These are phyloP conservation scores for Trinorchestia longiramus DNA, from an alignment of 1,140 invertebrate genomes.

Conservation along the genomic window DNA sequence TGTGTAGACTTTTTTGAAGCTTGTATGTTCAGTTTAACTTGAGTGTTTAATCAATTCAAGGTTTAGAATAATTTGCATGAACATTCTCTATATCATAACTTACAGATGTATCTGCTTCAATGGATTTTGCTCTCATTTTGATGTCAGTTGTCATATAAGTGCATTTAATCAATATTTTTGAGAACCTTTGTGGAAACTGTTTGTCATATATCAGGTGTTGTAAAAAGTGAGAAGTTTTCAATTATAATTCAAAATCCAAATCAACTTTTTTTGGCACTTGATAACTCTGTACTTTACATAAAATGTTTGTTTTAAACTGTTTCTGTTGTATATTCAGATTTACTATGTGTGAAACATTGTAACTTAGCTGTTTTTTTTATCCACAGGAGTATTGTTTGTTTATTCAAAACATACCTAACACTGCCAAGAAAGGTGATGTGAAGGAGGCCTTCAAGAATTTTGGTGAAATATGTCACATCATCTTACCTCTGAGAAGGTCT, in stretches of 20 bases:
- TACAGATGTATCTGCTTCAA: too few relatives aligned
- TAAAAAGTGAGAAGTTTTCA: not conserved
- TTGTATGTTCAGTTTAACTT: too few relatives aligned
- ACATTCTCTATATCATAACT: too few relatives aligned
- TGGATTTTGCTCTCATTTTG: too few relatives aligned
- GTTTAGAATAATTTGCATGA: too few relatives aligned
- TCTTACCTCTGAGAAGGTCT: not conserved
- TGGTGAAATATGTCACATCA: not conserved
- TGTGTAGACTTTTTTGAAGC: too few relatives aligned
- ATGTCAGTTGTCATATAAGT: too few relatives aligned
- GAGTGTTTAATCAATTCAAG: too few relatives aligned
- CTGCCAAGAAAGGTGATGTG: not conserved
- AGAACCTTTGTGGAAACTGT: too few relatives aligned
- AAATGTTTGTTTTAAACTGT: not conserved
- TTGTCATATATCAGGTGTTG: too few relatives aligned
- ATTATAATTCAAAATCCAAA: not conserved
- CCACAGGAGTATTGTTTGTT: not conserved
- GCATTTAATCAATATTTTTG: too few relatives aligned
- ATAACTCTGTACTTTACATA: not conserved
- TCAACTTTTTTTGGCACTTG: not conserved
- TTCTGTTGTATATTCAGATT: not conserved
- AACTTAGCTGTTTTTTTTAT: not conserved
- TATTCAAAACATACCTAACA: not conserved
- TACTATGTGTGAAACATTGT: not conserved
- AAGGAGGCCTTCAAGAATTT: not conserved